These are phyloP conservation scores for Lingula anatina DNA, from an alignment of 2,888 invertebrate species.

Conservation along the genomic window DNA sequence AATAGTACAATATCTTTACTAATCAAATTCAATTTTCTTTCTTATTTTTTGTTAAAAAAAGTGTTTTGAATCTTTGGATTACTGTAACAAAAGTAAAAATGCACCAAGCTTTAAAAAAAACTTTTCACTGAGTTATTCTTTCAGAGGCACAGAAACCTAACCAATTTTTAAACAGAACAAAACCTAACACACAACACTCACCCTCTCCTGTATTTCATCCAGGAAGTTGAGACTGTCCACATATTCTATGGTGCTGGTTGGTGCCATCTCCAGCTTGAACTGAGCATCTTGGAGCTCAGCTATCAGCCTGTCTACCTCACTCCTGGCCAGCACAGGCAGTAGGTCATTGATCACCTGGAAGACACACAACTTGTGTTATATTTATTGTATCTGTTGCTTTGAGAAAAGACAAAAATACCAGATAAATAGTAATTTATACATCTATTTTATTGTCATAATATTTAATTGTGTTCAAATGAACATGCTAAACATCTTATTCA, in stretches of 20 bases:
- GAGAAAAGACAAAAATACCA: background rate
- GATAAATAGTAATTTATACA: background rate
- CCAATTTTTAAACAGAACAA: too few relatives aligned
- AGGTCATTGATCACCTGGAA: conserved; percentile 42
- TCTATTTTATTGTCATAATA: too few relatives aligned
- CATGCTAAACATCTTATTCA: too few relatives aligned
- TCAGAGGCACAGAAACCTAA: too few relatives aligned
- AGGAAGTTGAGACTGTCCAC: conserved; percentile 69
- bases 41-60: background rate
- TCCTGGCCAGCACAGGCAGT: conserved; percentile 45
- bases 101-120: too few relatives aligned
- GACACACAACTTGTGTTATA: background rate
- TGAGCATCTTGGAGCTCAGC: conserved; percentile 64
- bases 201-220: conserved; percentile 61
- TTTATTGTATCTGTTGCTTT: background rate
- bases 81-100: too few relatives aligned
- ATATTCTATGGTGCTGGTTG: conserved; percentile 67
- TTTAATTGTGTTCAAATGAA: too few relatives aligned
- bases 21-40: background rate
- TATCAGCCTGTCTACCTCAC: conserved; percentile 51
- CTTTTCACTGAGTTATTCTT: too few relatives aligned
- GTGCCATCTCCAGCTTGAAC: conserved; percentile 63
- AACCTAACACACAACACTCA: too few relatives aligned
- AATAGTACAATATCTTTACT: too few relatives aligned
- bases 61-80: background rate